Conservation (phyloP, 2,113 vertebrate genomes). For the Apteryx owenii region DNA sequence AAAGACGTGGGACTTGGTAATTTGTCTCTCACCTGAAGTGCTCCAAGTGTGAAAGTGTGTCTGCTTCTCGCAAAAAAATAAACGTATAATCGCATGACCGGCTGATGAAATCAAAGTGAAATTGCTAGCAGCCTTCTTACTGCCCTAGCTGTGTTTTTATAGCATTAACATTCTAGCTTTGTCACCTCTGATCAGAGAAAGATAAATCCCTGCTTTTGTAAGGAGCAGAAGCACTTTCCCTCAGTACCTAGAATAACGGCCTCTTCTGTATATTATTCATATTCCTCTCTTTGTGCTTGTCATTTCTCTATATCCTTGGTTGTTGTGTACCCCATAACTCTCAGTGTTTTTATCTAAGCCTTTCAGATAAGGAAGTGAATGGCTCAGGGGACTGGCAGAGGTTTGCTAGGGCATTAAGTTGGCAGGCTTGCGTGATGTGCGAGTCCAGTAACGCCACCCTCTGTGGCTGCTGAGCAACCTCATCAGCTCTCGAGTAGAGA, state of each 20-base stretch:
- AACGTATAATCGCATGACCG: background rate
- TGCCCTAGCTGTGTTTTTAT: conserved; percentile 1
- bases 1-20: background rate
- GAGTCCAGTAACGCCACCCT: background rate
- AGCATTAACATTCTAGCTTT: conserved; percentile 8
- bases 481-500: background rate
- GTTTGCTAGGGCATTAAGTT: background rate
- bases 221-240: conserved; percentile 59
- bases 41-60: background rate
- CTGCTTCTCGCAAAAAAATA: background rate
- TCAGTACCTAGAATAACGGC: conserved; percentile 35
- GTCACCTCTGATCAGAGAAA: conserved; percentile 20
- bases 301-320: conserved; percentile 15
- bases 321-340: conserved; percentile 32
- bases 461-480: background rate
- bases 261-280: conserved; percentile 54
- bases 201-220: conserved; percentile 58
- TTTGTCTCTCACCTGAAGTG: background rate
- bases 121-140: background rate
- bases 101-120: conserved; percentile 20
- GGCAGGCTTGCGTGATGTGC: background rate
- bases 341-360: conserved; percentile 1
- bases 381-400: background rate
- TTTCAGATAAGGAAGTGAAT: background rate
- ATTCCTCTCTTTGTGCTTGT: conserved; percentile 54